Base-by-base conservation (phyloP, 2,888 invertebrate genomes). In the Himalopsyche japonica region DNA sequence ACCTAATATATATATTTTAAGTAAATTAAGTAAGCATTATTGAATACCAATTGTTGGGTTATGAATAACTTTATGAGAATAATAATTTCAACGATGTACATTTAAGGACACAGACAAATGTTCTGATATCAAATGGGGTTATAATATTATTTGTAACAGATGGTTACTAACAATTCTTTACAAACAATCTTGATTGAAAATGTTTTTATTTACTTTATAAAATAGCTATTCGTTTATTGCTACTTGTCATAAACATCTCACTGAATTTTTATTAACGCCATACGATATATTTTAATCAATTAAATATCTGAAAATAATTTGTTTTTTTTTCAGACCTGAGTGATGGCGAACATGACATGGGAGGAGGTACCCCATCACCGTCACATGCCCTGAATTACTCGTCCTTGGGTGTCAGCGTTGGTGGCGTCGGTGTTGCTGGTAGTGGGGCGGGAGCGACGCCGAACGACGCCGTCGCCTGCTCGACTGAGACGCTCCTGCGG, bases 401-500 rank as follows among this genome's bases (percentile, higher is more conserved):
- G 76, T 95, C 95, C 87, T 49, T 87, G 78, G 84, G 87, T 30
- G 94, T 93, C 87, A 94, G 89, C 88, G 91, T 89, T 86, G 91
- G 91, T 79, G 92, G 93, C 84, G 92, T 89, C 24, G 90, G 89
- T 82, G 91, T 88, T 89, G 90, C 87, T 87, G 88, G 88, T 30
- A 87, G 88, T 84, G 87, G 86, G 86, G 91, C 92, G 10, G 92
- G 91, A 86, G 92, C 91, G 89, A 92, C 91, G 88, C 90, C 90
- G 30, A 81, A 76, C 6, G 93, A 93, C 88, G 91, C 93, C 88
- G 90, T 93, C 88, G 94, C 94, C 88, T 97, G 97, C 87, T 98
- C 98, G 89, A 98, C 98, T 85, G 98, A 98, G 92, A 98, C 98
- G 86, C 93, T 98, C 88, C 94, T 98, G 88, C 94, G 98, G 89